phyloP scores from a whole-genome alignment of 2,888 invertebrate genomes.

The Parnassius apollo region DNA sequence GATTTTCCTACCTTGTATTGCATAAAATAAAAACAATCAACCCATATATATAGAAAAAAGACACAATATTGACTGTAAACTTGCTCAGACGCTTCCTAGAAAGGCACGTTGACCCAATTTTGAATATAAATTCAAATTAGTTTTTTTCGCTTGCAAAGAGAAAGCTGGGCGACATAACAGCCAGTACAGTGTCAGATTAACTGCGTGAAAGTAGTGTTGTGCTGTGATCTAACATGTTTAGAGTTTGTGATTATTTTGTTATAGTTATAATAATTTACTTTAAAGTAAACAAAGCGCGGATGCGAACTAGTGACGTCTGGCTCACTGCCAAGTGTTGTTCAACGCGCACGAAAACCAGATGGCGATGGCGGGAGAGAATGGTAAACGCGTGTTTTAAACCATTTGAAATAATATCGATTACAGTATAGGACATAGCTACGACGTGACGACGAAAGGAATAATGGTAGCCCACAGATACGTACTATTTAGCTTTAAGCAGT shows the following conservation, averaged over 20 bases:
- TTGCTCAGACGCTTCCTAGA: constrained; percentile 57
- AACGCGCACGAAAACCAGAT: constrained; percentile 50
- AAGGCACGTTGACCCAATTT: constrained; percentile 65
- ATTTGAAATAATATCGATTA: not conserved
- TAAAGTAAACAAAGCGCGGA: constrained; percentile 44
- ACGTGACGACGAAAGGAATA: too few species aligned
- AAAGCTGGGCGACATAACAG: constrained; percentile 51
- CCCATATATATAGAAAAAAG: not conserved
- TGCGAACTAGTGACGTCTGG: constrained; percentile 44
- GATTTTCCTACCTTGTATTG: too few species aligned
- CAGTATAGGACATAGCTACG: too few species aligned
- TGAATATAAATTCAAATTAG: constrained; percentile 75
- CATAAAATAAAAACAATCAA: too few species aligned
- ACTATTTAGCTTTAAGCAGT: too few species aligned
- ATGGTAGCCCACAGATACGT: too few species aligned
- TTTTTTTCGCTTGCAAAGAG: constrained; percentile 72
- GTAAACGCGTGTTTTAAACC: constrained; percentile 40
- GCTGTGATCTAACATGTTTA: constrained; percentile 43
- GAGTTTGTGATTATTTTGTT: constrained; percentile 38
- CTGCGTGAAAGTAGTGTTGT: constrained; percentile 63
- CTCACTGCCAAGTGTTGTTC: constrained; percentile 45
- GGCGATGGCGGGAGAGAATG: constrained; percentile 47
- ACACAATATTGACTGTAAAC: constrained; percentile 9
- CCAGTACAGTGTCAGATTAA: constrained; percentile 62
- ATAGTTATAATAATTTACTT: constrained; percentile 46